phyloP scores from a whole-genome alignment of 1,140 invertebrate genomes.

The Aplysia californica region DNA sequence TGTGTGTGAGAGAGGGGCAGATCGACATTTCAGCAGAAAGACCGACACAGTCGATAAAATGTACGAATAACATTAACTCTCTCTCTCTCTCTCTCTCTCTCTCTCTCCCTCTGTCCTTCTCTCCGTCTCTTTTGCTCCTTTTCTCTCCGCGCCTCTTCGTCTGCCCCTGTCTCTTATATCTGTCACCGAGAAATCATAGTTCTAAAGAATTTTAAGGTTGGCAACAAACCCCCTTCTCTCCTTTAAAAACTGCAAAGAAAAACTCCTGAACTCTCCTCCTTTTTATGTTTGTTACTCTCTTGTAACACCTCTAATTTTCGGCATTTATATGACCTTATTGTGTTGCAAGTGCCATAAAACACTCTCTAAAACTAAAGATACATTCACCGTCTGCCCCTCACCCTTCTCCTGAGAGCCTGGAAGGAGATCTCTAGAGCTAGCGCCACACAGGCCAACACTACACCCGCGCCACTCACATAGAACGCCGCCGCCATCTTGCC shows the following conservation, averaged over 20 bases:
- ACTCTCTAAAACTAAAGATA: no score
- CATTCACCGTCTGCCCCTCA: not conserved
- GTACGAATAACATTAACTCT: no score
- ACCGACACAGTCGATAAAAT: not conserved
- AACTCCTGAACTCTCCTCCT: not conserved
- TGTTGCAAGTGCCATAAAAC: no score
- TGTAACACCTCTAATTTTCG: no score
- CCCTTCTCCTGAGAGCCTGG: not conserved
- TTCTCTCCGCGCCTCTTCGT: not conserved
- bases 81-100: not conserved
- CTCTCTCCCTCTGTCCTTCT: not conserved
- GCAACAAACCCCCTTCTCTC: not conserved
- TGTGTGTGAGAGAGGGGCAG: not conserved
- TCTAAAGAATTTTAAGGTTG: no score
- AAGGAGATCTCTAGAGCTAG: not conserved
- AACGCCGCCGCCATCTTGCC: no score
- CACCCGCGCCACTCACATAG: no score
- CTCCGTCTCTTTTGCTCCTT: conserved; percentile 7
- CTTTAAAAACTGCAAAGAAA: no score
- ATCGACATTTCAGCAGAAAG: not conserved
- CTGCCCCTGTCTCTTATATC: not conserved
- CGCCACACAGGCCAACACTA: not conserved
- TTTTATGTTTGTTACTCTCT: no score
- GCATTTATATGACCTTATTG: no score
- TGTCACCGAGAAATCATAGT: no score